Percentiles rank a stretch among this genome's conserved stretches.
Evolutionary conservation across 2,888 invertebrate genomes (phyloP).

Genomic region (Cheilosia urbana): DNA sequence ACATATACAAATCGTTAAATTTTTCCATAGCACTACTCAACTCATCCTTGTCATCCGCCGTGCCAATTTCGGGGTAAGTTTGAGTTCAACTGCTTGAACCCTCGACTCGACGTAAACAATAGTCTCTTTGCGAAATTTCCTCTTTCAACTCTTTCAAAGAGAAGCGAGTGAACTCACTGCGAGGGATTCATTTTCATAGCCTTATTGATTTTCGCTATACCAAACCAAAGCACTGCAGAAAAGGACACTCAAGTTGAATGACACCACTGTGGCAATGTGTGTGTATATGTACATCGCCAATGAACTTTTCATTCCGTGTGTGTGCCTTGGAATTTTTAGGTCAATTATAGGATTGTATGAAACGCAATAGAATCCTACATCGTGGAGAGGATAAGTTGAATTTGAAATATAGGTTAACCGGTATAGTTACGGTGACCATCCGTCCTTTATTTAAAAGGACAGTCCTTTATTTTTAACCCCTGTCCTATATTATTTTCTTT

Average conservation of each 20-base stretch:
- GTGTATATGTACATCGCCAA: neutral
- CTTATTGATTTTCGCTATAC: slow-evolving; percentile 61
- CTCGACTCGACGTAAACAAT: slow-evolving; percentile 56
- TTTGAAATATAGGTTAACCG: slow-evolving; percentile 25
- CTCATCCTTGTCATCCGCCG: slow-evolving; percentile 32
- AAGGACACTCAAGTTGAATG: slow-evolving; percentile 72
- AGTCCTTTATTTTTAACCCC: too few relatives aligned
- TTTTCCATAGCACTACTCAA: slow-evolving; percentile 17
- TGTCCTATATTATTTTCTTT: too few relatives aligned
- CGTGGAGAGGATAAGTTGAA: neutral
- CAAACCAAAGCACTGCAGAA: slow-evolving; percentile 49
- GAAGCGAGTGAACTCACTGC: slow-evolving; percentile 18
- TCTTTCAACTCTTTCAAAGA: slow-evolving; percentile 31
- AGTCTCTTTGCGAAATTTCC: slow-evolving; percentile 36
- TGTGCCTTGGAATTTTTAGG: slow-evolving; percentile 61
- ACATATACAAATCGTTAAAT: slow-evolving; percentile 13
- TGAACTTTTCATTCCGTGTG: slow-evolving; percentile 27
- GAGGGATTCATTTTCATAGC: slow-evolving; percentile 59
- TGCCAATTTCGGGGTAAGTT: neutral
- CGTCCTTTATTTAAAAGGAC: too few relatives aligned
- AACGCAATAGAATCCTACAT: slow-evolving; percentile 17
- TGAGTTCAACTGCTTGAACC: slow-evolving; percentile 2
- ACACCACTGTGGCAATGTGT: slow-evolving; percentile 46
- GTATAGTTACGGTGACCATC: too few relatives aligned
- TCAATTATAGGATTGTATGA: slow-evolving; percentile 44